phyloP scores from a whole-genome alignment of 2,113 vertebrate genomes.

The Passer domesticus region DNA sequence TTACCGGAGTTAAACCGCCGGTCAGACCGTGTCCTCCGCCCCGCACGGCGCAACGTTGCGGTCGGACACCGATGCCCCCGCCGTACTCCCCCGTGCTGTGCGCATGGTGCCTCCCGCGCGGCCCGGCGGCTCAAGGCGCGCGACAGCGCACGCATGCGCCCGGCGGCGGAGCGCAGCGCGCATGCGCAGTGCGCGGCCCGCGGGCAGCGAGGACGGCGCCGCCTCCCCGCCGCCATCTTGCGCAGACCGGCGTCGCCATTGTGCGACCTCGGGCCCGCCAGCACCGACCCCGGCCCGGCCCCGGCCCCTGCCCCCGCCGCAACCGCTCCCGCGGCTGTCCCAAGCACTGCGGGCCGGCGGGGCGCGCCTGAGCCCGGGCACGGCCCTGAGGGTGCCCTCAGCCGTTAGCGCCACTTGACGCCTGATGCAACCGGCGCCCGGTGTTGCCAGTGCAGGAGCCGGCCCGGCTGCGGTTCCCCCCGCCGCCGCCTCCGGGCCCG shows the following conservation, averaged over 20 bases:
- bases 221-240: not conserved
- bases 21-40: rapidly evolving
- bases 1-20: rapidly evolving
- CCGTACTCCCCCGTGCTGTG: rapidly evolving
- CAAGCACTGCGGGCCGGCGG: too few relatives aligned
- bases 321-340: too few relatives aligned
- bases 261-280: not conserved
- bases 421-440: not conserved
- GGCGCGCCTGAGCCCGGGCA: not conserved
- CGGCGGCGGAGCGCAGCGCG: rapidly evolving
- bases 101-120: not conserved
- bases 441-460: not conserved
- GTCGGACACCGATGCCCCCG: rapidly evolving
- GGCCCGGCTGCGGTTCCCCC: not conserved
- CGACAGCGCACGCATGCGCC: not conserved
- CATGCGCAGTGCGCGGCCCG: rapidly evolving
- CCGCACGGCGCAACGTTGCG: rapidly evolving
- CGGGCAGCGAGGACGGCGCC: not conserved
- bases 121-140: not conserved
- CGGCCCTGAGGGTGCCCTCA: rapidly evolving
- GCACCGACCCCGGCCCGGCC: not conserved
- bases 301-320: rapidly evolving
- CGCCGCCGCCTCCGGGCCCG: not conserved
- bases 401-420: not conserved
- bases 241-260: not conserved